These are phyloP conservation scores for Ivindomyrus marchei DNA, from an alignment of 2,113 vertebrate genomes.

Conservation along the genomic window DNA sequence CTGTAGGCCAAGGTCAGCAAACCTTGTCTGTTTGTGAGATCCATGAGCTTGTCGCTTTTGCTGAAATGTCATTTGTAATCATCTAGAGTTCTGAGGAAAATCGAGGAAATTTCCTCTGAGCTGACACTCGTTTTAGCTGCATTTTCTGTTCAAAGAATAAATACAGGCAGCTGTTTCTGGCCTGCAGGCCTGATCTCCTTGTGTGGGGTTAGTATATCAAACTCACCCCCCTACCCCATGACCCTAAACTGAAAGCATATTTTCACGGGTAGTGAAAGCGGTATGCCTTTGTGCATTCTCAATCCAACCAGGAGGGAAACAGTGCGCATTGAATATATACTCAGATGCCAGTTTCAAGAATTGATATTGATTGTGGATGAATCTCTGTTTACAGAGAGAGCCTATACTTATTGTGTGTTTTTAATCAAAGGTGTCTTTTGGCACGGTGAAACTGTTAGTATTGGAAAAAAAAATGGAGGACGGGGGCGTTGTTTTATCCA, in stretches of 20 bases:
- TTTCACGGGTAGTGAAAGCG: background rate
- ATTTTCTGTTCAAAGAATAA: background rate
- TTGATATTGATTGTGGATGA: background rate
- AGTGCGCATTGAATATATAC: background rate
- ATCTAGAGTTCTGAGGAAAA: background rate
- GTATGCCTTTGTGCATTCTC: background rate
- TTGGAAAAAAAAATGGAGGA: background rate
- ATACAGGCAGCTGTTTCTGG: background rate
- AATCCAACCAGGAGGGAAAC: background rate
- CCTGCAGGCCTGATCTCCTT: background rate
- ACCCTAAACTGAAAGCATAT: background rate
- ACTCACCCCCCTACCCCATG: background rate
- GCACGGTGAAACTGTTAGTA: background rate
- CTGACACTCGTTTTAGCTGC: background rate
- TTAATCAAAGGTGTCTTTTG: background rate
- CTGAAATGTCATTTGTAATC: background rate
- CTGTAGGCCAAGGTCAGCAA: background rate
- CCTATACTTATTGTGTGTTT: background rate
- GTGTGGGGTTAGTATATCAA: background rate
- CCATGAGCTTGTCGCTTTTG: background rate
- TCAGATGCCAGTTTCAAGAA: background rate
- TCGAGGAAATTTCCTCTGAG: background rate
- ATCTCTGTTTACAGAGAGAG: background rate
- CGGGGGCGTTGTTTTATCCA: background rate
- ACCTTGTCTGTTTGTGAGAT: background rate